Percentiles rank a stretch among this genome's conserved stretches.
These are phyloP conservation scores for Diplazon laetatorius DNA, from an alignment of 2,888 invertebrate genomes.

Conservation along the genomic window DNA sequence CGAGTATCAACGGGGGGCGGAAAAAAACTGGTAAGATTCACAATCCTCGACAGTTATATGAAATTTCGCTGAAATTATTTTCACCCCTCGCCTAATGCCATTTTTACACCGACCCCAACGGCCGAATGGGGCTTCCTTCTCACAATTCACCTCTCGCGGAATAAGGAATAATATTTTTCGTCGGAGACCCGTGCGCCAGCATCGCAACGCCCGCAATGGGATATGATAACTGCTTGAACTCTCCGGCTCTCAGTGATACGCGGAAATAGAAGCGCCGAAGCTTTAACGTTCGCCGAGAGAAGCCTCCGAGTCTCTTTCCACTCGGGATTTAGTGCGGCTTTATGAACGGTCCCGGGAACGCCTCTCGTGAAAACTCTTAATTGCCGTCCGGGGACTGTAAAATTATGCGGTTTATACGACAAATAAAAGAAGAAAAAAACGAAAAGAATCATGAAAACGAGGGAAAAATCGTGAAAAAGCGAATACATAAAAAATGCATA, in stretches of 20 bases:
- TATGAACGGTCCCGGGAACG: slow-evolving; percentile 79
- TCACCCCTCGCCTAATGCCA: slow-evolving; percentile 74
- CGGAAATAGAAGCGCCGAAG: slow-evolving; percentile 45
- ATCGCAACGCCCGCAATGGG: slow-evolving; percentile 27
- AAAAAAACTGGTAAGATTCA: slow-evolving; percentile 40
- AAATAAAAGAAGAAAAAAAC: slow-evolving; percentile 51
- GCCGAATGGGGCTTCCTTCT: slow-evolving; percentile 43
- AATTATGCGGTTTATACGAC: slow-evolving; percentile 71
- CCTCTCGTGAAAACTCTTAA: slow-evolving; percentile 80
- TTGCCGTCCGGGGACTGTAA: slow-evolving; percentile 75
- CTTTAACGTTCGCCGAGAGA: slow-evolving; percentile 37
- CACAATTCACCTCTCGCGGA: slow-evolving; percentile 68
- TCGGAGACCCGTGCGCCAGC: slow-evolving; percentile 33
- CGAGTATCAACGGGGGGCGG: not conserved
- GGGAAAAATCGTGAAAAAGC: slow-evolving; percentile 2
- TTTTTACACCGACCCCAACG: slow-evolving; percentile 43
- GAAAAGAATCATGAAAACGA: slow-evolving; percentile 36
- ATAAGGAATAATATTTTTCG: slow-evolving; percentile 79
- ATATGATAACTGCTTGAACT: slow-evolving; percentile 32
- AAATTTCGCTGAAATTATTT: slow-evolving; percentile 81
- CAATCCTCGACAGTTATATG: slow-evolving; percentile 79
- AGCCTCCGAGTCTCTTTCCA: slow-evolving; percentile 45
- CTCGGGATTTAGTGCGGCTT: slow-evolving; percentile 79
- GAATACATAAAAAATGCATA: not conserved
- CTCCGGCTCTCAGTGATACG: slow-evolving; percentile 36